Evolutionary conservation across 92 coral and sea anemone genomes (phyloP).

Genomic region (Actinernus sp.): DNA sequence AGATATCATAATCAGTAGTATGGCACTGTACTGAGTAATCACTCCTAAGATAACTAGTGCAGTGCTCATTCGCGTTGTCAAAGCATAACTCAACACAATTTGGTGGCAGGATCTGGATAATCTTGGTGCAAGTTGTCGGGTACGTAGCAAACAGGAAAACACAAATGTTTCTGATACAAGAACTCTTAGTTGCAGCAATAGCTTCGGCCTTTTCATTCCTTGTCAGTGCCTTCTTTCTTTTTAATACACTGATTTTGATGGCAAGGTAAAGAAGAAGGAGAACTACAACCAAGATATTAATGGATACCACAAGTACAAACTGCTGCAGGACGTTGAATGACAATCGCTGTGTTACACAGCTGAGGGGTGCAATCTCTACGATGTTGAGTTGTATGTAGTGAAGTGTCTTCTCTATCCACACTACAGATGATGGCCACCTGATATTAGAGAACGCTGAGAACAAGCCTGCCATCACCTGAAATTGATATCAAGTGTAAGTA

Average conservation of each 20-base stretch:
- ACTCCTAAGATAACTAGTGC: conserved; percentile 30
- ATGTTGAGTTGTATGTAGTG: conserved; percentile 51
- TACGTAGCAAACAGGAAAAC: conserved; percentile 58
- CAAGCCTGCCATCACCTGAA: conserved; percentile 62
- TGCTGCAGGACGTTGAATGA: conserved; percentile 45
- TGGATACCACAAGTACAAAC: conserved; percentile 27
- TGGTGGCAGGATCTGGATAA: conserved; percentile 56
- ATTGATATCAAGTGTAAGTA: conserved; percentile 1
- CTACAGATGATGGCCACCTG: conserved; percentile 52
- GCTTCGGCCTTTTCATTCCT: conserved; percentile 4
- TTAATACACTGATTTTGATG: conserved; percentile 20
- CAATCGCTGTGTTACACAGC: conserved; percentile 23
- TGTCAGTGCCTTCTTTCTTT: background rate
- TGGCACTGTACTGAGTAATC: conserved; percentile 51
- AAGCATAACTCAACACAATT: conserved; percentile 48
- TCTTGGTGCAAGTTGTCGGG: conserved; percentile 53
- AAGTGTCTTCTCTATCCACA: conserved; percentile 56
- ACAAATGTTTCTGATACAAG: conserved; percentile 37
- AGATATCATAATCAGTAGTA: conserved; percentile 14
- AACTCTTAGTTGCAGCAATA: conserved; percentile 9
- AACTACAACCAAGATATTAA: conserved; percentile 12
- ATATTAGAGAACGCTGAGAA: conserved; percentile 50
- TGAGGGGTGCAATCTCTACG: conserved; percentile 48
- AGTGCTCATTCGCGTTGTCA: conserved; percentile 8
- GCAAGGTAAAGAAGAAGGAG: conserved; percentile 15